These are phyloP conservation scores for Poecilia gillii DNA, from an alignment of 2,797 vertebrate species.

Conservation along the genomic window DNA sequence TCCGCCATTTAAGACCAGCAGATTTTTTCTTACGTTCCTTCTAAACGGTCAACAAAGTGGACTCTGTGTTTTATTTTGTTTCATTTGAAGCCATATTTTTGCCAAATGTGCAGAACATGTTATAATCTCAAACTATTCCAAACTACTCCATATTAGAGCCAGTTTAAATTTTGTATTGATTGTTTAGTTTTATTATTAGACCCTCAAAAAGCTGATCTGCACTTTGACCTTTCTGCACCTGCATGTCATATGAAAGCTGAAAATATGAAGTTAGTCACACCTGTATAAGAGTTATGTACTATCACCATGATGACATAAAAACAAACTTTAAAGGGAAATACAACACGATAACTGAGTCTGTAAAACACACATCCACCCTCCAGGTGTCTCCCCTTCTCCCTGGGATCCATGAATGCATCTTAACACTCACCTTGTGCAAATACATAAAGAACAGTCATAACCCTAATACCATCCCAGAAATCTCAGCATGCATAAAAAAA, in stretches of 20 bases:
- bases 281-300: background rate
- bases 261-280: background rate
- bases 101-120: too few species aligned
- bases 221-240: background rate
- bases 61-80: background rate
- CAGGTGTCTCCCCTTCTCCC: constrained; percentile 64
- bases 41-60: background rate
- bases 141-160: too few species aligned
- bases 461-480: constrained; percentile 66
- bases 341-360: background rate
- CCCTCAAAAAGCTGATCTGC: background rate
- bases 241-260: background rate
- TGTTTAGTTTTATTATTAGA: background rate
- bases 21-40: background rate
- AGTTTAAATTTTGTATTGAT: too few species aligned
- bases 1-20: constrained; percentile 57
- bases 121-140: too few species aligned
- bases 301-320: background rate
- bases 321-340: background rate
- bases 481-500: constrained; percentile 42
- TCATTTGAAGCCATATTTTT: too few species aligned
- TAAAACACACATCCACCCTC: constrained; percentile 32
- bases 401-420: constrained; percentile 66
- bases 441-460: constrained; percentile 61
- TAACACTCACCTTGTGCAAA: constrained; percentile 74